phyloP scores from a whole-genome alignment of 2,113 vertebrate genomes.

The Saguinus midas region DNA sequence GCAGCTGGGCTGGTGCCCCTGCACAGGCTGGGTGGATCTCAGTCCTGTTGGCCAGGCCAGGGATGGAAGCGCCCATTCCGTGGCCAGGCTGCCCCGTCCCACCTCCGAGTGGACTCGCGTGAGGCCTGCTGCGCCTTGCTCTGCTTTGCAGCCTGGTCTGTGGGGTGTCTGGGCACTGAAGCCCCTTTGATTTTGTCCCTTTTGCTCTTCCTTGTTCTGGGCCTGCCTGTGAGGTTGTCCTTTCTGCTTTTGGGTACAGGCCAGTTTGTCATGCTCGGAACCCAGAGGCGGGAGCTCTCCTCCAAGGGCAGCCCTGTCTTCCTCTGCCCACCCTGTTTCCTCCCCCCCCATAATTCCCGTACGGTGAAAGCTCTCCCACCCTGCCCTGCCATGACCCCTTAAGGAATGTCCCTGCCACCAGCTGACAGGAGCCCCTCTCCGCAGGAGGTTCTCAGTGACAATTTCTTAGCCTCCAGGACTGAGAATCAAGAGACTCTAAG shows the following conservation, averaged over 20 bases:
- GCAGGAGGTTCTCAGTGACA: not conserved
- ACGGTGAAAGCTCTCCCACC: not conserved
- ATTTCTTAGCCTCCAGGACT: not conserved
- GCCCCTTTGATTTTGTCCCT: not conserved
- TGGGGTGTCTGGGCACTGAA: not conserved
- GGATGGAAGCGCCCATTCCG: not conserved
- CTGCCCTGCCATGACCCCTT: not conserved
- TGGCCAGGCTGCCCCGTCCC: not conserved
- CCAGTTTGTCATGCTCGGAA: not conserved
- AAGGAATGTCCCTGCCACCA: not conserved
- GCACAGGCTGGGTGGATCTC: too few relatives aligned
- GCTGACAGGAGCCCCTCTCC: not conserved
- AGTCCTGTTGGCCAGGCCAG: not conserved
- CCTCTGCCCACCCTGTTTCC: not conserved
- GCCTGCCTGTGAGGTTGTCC: too few relatives aligned
- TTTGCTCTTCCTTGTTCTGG: not conserved
- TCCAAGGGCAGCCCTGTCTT: not conserved
- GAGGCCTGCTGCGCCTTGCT: fast-evolving
- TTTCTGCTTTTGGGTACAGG: not conserved
- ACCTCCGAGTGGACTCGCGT: not conserved
- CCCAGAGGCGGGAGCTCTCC: not conserved
- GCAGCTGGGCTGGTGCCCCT: not conserved
- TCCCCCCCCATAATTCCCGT: not conserved
- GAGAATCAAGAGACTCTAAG: not conserved
- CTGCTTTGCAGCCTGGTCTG: not conserved